phyloP scores from a whole-genome alignment of 2,797 vertebrate genomes.

The Rhinogobio ventralis region DNA sequence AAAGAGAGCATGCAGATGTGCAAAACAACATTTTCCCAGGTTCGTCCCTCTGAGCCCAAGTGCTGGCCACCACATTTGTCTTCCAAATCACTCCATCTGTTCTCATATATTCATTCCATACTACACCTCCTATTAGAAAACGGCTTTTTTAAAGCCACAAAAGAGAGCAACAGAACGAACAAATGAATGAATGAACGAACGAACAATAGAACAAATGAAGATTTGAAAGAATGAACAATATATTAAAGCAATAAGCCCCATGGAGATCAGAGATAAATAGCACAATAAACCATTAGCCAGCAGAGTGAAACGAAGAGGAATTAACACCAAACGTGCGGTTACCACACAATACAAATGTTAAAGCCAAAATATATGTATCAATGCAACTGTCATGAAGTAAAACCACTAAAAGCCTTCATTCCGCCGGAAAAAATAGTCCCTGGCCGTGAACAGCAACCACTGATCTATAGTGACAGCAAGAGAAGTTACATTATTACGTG shows the following conservation, averaged over 20 bases:
- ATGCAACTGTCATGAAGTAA: too few species aligned
- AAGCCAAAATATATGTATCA: too few species aligned
- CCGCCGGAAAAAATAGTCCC: too few species aligned
- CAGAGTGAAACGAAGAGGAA: constrained; percentile 21
- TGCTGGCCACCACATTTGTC: background rate
- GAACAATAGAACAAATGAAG: background rate
- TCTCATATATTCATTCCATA: constrained; percentile 5
- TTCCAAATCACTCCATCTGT: constrained; percentile 22
- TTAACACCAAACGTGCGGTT: constrained; percentile 22
- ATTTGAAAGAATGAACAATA: background rate
- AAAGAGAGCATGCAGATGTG: constrained; percentile 29
- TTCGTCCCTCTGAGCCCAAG: background rate
- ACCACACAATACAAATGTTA: too few species aligned
- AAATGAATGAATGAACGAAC: background rate
- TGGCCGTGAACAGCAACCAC: too few species aligned
- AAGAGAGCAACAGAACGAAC: background rate
- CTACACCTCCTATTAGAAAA: background rate
- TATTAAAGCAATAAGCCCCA: background rate
- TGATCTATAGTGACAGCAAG: too few species aligned
- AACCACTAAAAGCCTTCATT: too few species aligned
- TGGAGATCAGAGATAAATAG: constrained; percentile 40
- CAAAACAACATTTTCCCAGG: constrained; percentile 10
- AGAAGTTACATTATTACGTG: too few species aligned
- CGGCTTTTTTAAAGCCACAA: background rate
- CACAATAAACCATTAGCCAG: constrained; percentile 45